Conservation (phyloP, 92 coral and sea anemone species). For the Zoanthus gigantus region DNA sequence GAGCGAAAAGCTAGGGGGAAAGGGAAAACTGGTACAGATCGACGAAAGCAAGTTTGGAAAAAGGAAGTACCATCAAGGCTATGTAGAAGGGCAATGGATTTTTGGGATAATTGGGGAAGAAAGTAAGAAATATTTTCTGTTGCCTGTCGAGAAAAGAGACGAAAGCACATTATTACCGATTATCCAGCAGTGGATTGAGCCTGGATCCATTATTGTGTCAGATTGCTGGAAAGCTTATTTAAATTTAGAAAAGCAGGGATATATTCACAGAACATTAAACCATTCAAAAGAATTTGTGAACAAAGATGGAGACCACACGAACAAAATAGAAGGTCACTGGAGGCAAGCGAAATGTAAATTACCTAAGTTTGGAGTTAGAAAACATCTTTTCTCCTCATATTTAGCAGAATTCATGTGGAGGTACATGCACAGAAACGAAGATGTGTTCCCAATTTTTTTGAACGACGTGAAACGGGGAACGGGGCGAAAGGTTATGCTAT, state of each 20-base stretch:
- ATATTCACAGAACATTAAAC: not conserved
- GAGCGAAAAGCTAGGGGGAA: not conserved
- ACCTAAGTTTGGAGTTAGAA: not conserved
- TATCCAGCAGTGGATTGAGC: not conserved
- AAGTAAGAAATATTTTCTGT: not conserved
- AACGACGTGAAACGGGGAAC: too few species aligned
- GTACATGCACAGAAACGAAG: too few species aligned
- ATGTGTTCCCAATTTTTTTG: too few species aligned
- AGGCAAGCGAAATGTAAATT: slow-evolving; percentile 5
- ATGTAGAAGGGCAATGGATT: not conserved
- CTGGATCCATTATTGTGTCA: slow-evolving; percentile 10
- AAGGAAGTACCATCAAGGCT: not conserved
- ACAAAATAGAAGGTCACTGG: slow-evolving; percentile 7
- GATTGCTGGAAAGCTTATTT: not conserved
- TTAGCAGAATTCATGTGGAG: not conserved
- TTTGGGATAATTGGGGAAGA: not conserved
- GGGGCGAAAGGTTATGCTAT: too few species aligned
- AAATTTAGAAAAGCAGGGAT: not conserved
- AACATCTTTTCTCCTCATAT: not conserved
- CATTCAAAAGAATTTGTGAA: slow-evolving; percentile 9
- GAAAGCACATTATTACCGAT: not conserved
- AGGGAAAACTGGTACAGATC: not conserved
- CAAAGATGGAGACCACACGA: slow-evolving; percentile 15
- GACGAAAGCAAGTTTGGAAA: slow-evolving; percentile 4
- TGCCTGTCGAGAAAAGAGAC: slow-evolving; percentile 7